A percentile compares a stretch with the other conserved stretches of the same genome.
Conservation (phyloP, 2,797 vertebrate species). For the Cirrhinus molitorella region DNA sequence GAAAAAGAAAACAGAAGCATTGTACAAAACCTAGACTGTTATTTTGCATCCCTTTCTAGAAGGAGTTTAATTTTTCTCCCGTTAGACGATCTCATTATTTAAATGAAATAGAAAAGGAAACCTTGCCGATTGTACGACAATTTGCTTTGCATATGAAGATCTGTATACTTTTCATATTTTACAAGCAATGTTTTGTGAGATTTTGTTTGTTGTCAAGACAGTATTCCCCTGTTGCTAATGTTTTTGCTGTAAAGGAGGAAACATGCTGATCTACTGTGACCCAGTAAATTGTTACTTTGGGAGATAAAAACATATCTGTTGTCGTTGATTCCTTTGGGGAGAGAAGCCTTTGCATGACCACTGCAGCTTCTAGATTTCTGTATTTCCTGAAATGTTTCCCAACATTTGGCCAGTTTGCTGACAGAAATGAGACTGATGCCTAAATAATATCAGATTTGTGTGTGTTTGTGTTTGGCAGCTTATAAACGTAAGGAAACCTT, state of each 20-base stretch:
- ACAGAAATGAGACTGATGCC: slow-evolving; percentile 72
- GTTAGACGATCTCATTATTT: slow-evolving; percentile 33
- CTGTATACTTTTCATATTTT: slow-evolving; percentile 39
- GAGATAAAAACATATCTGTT: slow-evolving; percentile 66
- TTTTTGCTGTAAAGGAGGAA: slow-evolving; percentile 46
- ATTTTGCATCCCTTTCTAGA: slow-evolving; percentile 48
- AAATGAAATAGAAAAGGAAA: slow-evolving; percentile 21
- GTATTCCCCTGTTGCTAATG: slow-evolving; percentile 48
- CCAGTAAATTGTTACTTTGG: slow-evolving; percentile 57
- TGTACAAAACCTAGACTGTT: slow-evolving; percentile 54
- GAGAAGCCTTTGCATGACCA: slow-evolving; percentile 26
- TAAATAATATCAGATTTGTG: slow-evolving; percentile 65
- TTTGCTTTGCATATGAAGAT: slow-evolving; percentile 21
- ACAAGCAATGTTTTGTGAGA: slow-evolving; percentile 37
- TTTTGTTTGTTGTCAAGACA: slow-evolving; percentile 47
- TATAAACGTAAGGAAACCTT: slow-evolving; percentile 52
- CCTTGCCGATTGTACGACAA: slow-evolving; percentile 11
- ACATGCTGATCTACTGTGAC: slow-evolving; percentile 46
- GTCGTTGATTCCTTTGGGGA: slow-evolving; percentile 55
- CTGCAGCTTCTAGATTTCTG: slow-evolving; percentile 61
- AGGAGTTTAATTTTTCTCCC: slow-evolving; percentile 63
- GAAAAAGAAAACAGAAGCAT: slow-evolving; percentile 61
- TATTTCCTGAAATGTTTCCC: slow-evolving; percentile 72
- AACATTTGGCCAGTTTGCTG: slow-evolving; percentile 76
- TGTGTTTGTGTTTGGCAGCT: slow-evolving; percentile 49